These are phyloP conservation scores for Spodoptera picta DNA, from an alignment of 2,888 invertebrate genomes.

Conservation along the genomic window DNA sequence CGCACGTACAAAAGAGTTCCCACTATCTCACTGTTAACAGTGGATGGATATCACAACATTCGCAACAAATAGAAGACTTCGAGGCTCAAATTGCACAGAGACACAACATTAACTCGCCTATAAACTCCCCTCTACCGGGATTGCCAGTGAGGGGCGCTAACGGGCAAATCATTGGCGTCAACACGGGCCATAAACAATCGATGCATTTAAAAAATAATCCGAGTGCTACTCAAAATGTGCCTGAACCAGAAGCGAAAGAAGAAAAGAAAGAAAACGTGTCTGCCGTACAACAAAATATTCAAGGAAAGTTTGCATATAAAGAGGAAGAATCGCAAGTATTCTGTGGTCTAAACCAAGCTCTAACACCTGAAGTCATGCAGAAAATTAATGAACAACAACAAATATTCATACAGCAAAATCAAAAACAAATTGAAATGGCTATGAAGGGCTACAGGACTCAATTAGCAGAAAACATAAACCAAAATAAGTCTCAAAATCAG, in stretches of 20 bases:
- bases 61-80: conserved; percentile 76
- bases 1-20: conserved; percentile 78
- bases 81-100: conserved; percentile 69
- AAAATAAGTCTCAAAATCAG: conserved; percentile 73
- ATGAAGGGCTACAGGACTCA: conserved; percentile 85
- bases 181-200: conserved; percentile 78
- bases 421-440: conserved; percentile 86
- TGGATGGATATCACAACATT: conserved; percentile 85
- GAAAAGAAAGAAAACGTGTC: conserved; percentile 71
- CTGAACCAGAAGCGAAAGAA: conserved; percentile 72
- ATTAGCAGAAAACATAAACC: conserved; percentile 72
- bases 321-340: conserved; percentile 84
- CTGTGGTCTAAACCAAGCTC: conserved; percentile 82
- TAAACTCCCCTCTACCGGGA: conserved; percentile 69
- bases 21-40: conserved; percentile 85
- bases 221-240: conserved; percentile 59
- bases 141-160: conserved; percentile 87
- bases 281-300: conserved; percentile 57
- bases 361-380: conserved; percentile 87
- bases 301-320: conserved; percentile 69
- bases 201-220: conserved; percentile 69
- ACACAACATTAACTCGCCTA: conserved; percentile 59
- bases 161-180: conserved; percentile 89
- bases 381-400: conserved; percentile 89
- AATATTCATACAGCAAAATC: conserved; percentile 88